Base-by-base conservation (phyloP, 1,140 invertebrate genomes). In the Drosophila varians region DNA sequence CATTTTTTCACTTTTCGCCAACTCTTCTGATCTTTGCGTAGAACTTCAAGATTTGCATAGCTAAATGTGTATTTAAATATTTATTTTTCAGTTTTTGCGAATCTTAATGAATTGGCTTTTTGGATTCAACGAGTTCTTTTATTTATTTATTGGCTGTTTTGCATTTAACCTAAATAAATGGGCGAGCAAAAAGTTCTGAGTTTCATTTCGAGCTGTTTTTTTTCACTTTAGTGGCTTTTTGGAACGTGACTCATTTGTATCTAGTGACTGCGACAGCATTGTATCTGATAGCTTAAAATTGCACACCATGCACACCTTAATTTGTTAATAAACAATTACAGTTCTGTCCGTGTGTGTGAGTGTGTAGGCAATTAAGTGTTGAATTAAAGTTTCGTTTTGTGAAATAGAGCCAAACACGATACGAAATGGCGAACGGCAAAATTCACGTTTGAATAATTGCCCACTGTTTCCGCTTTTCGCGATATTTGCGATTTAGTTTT, bases 1-100 rank as follows among this genome's bases (percentile, higher is more conserved):
- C 40, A 36, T 12, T 7, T 45, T 11, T 26, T 36, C 52, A 34
- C 12, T 45, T 31, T 7, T 11, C 42, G 40, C 28, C 42, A 36
- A 26, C 18, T 56, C 12, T 14, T 42, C 9, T 40, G 36, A 42
- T 62, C 25, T 49, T 79, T 54, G 68, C 14, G 60, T 61, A 43
- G 31, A 38, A 25, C 12, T 45, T 21, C 21, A 21, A 21, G 21
- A 79, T 84, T 84, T 80, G 79, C 72, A 84, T 84, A 86, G 47
- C 56, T 79, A 86, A 84, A 76, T 86, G 76, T 84, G 82, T 78
- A 62, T 84, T 65, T 71, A 71, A 73, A 60, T 71, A 62, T 72
- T 72, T 72, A 72, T 64, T 57, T 68, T 43, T 28, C 25, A 66
- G 28, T 84, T 42, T 56, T 58, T 53, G 57, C 56, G 43, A 18